A percentile compares a stretch with the other conserved stretches of the same genome.
Evolutionary conservation across 2,888 invertebrate species (phyloP).

Genomic region (Poecilobothrus nobilitatus): DNA sequence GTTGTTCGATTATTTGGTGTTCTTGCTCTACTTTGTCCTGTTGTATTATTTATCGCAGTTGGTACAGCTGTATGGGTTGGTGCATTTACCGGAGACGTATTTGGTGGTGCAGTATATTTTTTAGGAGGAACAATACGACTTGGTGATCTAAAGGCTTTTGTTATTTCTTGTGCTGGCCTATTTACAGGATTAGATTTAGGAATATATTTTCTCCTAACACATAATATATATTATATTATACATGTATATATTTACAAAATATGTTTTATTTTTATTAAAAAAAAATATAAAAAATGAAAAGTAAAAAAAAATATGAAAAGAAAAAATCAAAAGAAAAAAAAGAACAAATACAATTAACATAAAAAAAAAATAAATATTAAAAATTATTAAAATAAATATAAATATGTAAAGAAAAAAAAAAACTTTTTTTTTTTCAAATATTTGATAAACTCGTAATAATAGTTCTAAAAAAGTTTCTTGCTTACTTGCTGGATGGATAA

Average conservation of each 20-base stretch:
- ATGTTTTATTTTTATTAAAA: constrained; percentile 2
- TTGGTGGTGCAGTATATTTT: constrained; percentile 36
- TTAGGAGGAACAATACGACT: constrained; percentile 43
- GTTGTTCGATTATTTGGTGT: constrained; percentile 34
- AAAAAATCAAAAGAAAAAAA: constrained; percentile 12
- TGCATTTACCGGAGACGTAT: constrained; percentile 18
- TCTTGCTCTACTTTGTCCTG: constrained; percentile 29
- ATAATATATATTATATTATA: too few relatives aligned
- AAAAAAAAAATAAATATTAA: not conserved
- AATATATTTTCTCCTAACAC: not conserved
- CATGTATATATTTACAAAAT: too few relatives aligned
- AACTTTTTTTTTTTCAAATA: too few relatives aligned
- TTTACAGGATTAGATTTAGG: not conserved
- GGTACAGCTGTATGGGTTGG: constrained; percentile 15
- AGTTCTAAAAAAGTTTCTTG: too few relatives aligned
- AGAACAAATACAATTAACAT: constrained; percentile 13
- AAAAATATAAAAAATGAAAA: constrained; percentile 22
- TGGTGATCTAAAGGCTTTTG: constrained; percentile 37
- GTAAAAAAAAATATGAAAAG: constrained; percentile 19
- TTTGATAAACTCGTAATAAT: too few relatives aligned
- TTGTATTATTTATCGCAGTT: constrained; percentile 22
- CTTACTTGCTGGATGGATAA: constrained; percentile 44
- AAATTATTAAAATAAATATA: not conserved
- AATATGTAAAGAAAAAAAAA: too few relatives aligned
- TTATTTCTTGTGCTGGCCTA: constrained; percentile 7